Base-by-base conservation (phyloP, 2,113 vertebrate genomes). In the Cochlearius cochlearius region DNA sequence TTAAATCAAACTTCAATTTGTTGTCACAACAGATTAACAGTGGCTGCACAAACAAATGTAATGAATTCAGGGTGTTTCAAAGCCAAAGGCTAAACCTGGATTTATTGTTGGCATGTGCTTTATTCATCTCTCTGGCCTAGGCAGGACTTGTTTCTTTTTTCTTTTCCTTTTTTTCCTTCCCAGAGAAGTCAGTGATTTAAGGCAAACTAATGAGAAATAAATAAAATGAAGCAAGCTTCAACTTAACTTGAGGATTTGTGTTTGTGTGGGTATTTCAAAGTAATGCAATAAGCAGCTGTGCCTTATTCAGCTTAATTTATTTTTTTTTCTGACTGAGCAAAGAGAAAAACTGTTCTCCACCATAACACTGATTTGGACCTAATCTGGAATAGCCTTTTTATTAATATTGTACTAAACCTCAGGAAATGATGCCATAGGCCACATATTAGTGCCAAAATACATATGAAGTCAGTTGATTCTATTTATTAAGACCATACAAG, bases 401-500 rank as follows among this genome's bases (percentile, higher is more conserved):
- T 98, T 98, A 98, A 97, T 97, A 97, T 97, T 94, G 60, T 81
- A 94, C 96, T 98, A 98, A 98, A 97, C 90, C 96, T 91, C 97
- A 98, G 98, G 98, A 98, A 98, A 98, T 98, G 95, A 97, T 98
- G 97, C 95, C 97, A 97, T 97, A 97, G 97, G 97, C 96, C 97
- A 97, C 96, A 96, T 98, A 97, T 98, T 98, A 98, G 94, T 98
- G 96, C 97, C 98, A 98, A 98, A 97, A 97, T 97, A 97, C 90
- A 98, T 97, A 98, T 86, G 92, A 97, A 98, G 96, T 96, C 94
- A 92, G 92, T 97, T 96, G 96, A 95, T 97, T 97, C 91, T 97
- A 77, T 97, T 98, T 98, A 98, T 98, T 98, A 98, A 97, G 97
- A 98, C 97, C 98, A 97, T 98, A 84, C 88, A 97, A 94, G 97